Evolutionary conservation across 2,113 vertebrate genomes (phyloP).

Genomic region (Eleginops maclovinus): DNA sequence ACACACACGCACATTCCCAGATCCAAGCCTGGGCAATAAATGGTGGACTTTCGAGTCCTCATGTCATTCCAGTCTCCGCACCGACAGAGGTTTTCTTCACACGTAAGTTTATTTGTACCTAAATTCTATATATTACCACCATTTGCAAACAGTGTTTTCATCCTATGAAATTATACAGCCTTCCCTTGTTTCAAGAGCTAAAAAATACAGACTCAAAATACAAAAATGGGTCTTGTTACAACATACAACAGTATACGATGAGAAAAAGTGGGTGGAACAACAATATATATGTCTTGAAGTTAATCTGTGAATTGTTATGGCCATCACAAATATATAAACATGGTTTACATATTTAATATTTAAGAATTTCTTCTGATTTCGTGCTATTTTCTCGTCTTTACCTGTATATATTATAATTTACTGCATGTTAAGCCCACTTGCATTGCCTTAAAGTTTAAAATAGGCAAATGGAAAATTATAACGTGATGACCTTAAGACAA

Average conservation of each 20-base stretch:
- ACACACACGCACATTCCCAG: neutral
- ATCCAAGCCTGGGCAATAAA: slow-evolving; percentile 21
- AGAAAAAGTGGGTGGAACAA: neutral
- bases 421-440: neutral
- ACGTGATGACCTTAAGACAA: neutral
- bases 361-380: neutral
- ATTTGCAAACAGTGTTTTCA: neutral
- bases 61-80: neutral
- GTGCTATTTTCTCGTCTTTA: neutral
- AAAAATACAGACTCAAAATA: neutral
- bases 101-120: slow-evolving; percentile 9
- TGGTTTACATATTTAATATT: neutral
- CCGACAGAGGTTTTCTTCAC: neutral
- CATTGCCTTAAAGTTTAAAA: no score
- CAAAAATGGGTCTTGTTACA: neutral
- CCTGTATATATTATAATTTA: neutral
- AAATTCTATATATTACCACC: neutral
- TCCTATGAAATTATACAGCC: neutral
- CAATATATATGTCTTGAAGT: neutral
- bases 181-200: neutral
- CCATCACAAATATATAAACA: neutral
- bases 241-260: neutral
- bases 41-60: slow-evolving; percentile 56
- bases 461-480: neutral
- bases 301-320: neutral